phyloP scores from a whole-genome alignment of 2,797 vertebrate genomes.

The Cirrhinus molitorella region DNA sequence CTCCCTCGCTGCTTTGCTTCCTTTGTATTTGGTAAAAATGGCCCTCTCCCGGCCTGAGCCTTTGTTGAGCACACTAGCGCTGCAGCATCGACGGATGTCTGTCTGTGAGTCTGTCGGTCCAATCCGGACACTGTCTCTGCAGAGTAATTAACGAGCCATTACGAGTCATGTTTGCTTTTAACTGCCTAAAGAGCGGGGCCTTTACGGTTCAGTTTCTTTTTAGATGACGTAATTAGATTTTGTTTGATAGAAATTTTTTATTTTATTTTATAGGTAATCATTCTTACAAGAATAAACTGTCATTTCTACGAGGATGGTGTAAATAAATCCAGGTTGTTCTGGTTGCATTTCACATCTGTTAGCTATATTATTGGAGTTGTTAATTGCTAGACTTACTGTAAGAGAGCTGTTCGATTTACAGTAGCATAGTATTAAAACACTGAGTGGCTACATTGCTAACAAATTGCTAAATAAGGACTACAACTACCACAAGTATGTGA shows the following conservation, averaged over 20 bases:
- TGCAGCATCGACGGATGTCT: slow-evolving; percentile 77
- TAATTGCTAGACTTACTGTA: background rate
- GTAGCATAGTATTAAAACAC: background rate
- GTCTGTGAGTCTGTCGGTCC: slow-evolving; percentile 71
- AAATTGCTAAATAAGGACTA: slow-evolving; percentile 10
- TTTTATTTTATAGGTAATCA: background rate
- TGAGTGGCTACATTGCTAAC: slow-evolving; percentile 5
- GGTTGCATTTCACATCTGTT: background rate
- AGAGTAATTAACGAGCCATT: slow-evolving; percentile 36
- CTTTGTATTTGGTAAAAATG: slow-evolving; percentile 71
- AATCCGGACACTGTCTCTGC: slow-evolving; percentile 63
- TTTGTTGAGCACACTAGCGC: slow-evolving; percentile 68
- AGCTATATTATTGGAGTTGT: background rate
- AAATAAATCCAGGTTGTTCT: background rate
- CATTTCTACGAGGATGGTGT: background rate
- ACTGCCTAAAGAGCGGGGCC: background rate
- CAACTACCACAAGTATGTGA: slow-evolving; percentile 13
- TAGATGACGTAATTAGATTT: background rate
- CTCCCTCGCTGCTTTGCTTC: slow-evolving; percentile 65
- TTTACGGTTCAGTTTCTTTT: background rate
- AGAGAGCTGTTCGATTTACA: background rate
- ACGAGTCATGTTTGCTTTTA: background rate
- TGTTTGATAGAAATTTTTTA: background rate
- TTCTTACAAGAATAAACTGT: background rate
- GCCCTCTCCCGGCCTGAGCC: slow-evolving; percentile 75